phyloP scores from a whole-genome alignment of 2,888 invertebrate species.

The Rhyacophila evoluta region DNA sequence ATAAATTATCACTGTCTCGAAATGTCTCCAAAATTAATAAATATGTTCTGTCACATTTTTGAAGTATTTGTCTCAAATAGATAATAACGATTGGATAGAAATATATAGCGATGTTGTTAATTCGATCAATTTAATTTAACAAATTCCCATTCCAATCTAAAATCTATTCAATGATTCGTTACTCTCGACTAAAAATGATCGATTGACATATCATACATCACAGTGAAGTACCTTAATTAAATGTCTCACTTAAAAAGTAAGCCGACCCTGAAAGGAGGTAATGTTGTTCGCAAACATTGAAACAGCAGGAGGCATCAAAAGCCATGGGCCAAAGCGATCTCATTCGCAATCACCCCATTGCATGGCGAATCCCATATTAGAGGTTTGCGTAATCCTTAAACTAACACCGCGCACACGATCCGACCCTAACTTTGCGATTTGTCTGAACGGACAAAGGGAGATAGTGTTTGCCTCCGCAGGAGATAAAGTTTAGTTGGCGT shows the following conservation, averaged over 20 bases:
- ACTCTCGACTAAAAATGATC: too few species aligned
- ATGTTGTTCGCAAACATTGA: conserved; percentile 5
- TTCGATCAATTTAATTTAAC: too few species aligned
- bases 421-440: conserved; percentile 36
- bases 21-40: too few species aligned
- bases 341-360: background rate
- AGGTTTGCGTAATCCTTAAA: conserved; percentile 49
- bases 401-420: conserved; percentile 45
- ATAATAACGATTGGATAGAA: too few species aligned
- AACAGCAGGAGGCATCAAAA: conserved; percentile 29
- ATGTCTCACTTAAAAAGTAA: conserved; percentile 19
- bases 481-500: conserved; percentile 9
- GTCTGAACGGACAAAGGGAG: background rate
- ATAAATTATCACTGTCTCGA: too few species aligned
- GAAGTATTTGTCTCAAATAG: too few species aligned
- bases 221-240: background rate
- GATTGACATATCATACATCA: background rate
- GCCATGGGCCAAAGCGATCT: background rate
- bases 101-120: too few species aligned
- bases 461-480: conserved; percentile 11
- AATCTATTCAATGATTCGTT: too few species aligned
- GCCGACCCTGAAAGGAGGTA: background rate
- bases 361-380: conserved; percentile 34
- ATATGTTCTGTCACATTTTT: too few species aligned
- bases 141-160: too few species aligned